phyloP scores from a whole-genome alignment of 2,888 invertebrate species.

The Stramonita haemastoma region DNA sequence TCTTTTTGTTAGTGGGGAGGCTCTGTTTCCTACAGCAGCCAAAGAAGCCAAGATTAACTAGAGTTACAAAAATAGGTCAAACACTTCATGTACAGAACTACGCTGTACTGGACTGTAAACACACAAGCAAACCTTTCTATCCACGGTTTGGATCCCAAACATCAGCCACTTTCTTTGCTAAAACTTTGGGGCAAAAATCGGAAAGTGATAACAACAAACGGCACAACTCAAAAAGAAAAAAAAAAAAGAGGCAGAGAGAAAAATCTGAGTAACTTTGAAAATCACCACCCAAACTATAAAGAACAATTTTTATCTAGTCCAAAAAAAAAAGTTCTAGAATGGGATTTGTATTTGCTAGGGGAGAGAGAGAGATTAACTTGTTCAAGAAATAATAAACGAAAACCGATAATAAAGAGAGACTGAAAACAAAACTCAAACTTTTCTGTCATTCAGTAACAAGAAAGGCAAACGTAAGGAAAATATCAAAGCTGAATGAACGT shows the following conservation, averaged over 20 bases:
- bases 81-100: slow-evolving; percentile 19
- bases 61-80: slow-evolving; percentile 28
- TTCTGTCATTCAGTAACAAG: background rate
- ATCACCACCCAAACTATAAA: background rate
- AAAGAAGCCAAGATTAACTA: slow-evolving; percentile 15
- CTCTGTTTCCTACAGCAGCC: slow-evolving; percentile 5
- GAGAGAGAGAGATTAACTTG: background rate
- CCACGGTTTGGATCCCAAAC: slow-evolving; percentile 11
- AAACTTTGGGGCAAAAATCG: background rate
- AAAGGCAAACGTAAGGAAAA: no score
- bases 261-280: slow-evolving; percentile 1
- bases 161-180: background rate
- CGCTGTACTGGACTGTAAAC: background rate
- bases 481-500: background rate
- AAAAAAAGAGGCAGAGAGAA: no score
- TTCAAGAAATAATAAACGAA: no score
- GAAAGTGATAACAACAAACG: background rate
- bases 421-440: no score
- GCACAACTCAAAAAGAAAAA: slow-evolving; percentile 5
- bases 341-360: background rate
- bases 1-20: slow-evolving; percentile 4
- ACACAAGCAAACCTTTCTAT: background rate
- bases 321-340: slow-evolving; percentile 5
- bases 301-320: background rate
- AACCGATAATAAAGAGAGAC: no score